Evolutionary conservation across 2,888 invertebrate species (phyloP).

Genomic region (Heliconius ismenius): DNA sequence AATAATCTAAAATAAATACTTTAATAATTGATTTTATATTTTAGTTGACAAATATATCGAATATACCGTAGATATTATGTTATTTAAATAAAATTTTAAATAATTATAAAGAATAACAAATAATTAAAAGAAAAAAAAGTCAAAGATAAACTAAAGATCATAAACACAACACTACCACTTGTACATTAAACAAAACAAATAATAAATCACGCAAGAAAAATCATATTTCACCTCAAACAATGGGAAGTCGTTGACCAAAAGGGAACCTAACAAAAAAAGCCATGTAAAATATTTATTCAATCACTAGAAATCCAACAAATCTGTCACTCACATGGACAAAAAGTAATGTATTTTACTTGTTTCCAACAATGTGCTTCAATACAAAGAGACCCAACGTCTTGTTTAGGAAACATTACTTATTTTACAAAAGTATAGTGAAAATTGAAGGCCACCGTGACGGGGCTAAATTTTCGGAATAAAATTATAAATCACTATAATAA

Average conservation of each 20-base stretch:
- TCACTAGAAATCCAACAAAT: slow-evolving; percentile 55
- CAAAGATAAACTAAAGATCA: neutral
- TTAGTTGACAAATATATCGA: no score
- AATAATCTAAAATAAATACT: no score
- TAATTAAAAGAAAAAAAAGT: neutral
- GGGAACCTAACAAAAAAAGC: slow-evolving; percentile 47
- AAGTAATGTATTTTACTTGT: slow-evolving; percentile 30
- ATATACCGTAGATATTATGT: neutral
- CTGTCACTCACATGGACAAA: slow-evolving; percentile 53
- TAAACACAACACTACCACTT: slow-evolving; percentile 31
- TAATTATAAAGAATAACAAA: neutral
- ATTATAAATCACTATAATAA: slow-evolving; percentile 52
- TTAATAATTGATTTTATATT: no score
- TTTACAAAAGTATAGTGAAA: slow-evolving; percentile 57
- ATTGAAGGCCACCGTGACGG: slow-evolving; percentile 70
- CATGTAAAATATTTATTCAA: slow-evolving; percentile 49
- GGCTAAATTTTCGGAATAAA: slow-evolving; percentile 45
- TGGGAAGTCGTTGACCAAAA: slow-evolving; percentile 29
- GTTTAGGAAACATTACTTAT: slow-evolving; percentile 69
- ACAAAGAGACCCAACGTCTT: slow-evolving; percentile 68
- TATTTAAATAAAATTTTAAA: neutral
- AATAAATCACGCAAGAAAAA: slow-evolving; percentile 43
- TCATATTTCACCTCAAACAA: slow-evolving; percentile 44
- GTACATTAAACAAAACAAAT: slow-evolving; percentile 37
- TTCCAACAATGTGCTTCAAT: slow-evolving; percentile 32